Base-by-base conservation (phyloP, 2,888 invertebrate species). In the Phengaris alcon region DNA sequence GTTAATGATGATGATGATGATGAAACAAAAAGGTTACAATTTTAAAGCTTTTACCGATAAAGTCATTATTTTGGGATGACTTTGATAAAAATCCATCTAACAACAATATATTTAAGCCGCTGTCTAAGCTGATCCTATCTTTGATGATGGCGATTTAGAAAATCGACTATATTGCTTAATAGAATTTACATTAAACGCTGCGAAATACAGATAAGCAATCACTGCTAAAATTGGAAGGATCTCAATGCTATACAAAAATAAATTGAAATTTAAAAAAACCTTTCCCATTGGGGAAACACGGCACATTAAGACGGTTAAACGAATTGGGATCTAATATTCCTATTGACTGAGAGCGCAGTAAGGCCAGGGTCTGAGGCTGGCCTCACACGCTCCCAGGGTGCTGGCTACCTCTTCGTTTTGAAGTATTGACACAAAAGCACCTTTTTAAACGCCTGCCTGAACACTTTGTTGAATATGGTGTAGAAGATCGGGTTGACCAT, bases 401-500 rank as follows among this genome's bases (percentile, higher is more conserved):
- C 89, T 76, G 91, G 93, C 93, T 93, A 93, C 81, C 93, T 93
- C 73, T 81, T 84, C 7, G 83, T 77, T 78, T 94, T 95, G 79
- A 94, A 94, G 86, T 97, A 97, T 80, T 95, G 94, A 88, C 98
- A 98, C 76, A 96, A 89, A 76, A 98, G 89, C 10, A 98, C 97
- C 87, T 97, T 97, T 85, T 97, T 97, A 87, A 98, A 98, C 0
- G 98, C 97, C 85, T 97, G 97, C 68, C 98, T 94, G 90, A 98
- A 98, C 77, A 97, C 97, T 86, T 98, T 97, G 90, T 98, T 98
- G 90, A 98, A 98, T 83, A 98, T 97, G 46, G 98, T 98, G 87
- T 98, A 98, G 91, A 98, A 98, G 83, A 98, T 97, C 0, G 98
- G 98, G 90, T 98, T 98, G 54, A 98, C 97, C 96, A 98, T 98